Evolutionary conservation across 1,140 invertebrate species (phyloP), one percentile per base, ranked within the genome.

Genomic region (Ips typographus): DNA sequence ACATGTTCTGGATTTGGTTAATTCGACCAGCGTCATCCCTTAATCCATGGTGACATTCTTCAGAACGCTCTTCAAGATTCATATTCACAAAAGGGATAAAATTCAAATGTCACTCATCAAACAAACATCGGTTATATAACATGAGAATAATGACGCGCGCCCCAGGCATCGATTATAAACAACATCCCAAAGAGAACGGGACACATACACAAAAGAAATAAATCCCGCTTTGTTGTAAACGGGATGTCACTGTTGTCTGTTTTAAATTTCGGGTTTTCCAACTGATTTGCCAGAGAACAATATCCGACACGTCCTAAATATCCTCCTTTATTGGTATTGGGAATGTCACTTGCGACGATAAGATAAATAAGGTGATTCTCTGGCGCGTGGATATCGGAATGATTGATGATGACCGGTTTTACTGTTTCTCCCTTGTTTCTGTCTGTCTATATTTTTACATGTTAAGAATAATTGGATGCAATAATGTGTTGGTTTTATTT

Each of bases 151-250:
- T 49, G 22, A 49, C 1, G 22, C 22, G 7, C 44, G 44, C 22
- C 22, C 44, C 44, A 49, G 44, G 44, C 44, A 49, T 22, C 44
- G 44, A 49, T 49, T 49, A 49, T 49, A 49, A 49, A 49, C 44
- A 49, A 22, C 44, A 49, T 49, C 44, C 44, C 3, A 22, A 49
- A 8, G 22, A 49, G 22, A 49, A 6, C 1, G 22, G 44, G 44
- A 22, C 22, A 49, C 44, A 22, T 49, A 49, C 22, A 49, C 22
- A 49, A 49, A 49, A 49, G 6, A 49, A 49, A 49, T 49, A 49
- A 49, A 49, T 49, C 44, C 44, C 44, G 7, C 44, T 49, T 49
- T 49, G 44, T 49, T 49, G 44, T 3, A 49, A 49, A 49, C 44
- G 3, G 44, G 44, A 49, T 49, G 44, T 49, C 44, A 49, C 44